A percentile compares a stretch with the other conserved stretches of the same genome.
These are phyloP conservation scores for Lamprologus tigripictilis DNA, from an alignment of 2,113 vertebrate genomes.

Conservation along the genomic window DNA sequence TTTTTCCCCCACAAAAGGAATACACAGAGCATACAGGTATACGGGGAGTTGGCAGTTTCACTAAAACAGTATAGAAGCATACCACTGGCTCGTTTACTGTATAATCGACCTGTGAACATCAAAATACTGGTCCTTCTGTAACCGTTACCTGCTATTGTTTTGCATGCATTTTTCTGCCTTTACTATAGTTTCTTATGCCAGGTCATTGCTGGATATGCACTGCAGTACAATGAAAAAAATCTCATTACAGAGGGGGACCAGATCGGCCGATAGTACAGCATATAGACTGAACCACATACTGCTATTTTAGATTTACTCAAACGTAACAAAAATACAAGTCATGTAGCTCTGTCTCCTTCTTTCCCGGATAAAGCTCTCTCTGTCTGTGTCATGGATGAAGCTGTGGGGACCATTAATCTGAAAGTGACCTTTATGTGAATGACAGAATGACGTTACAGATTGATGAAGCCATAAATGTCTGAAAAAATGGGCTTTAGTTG, in stretches of 20 bases:
- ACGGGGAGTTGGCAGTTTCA: not conserved
- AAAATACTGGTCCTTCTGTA: not conserved
- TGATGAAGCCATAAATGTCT: not conserved
- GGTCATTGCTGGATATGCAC: not conserved
- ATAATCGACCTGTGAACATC: not conserved
- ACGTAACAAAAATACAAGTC: not conserved
- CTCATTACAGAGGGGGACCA: not conserved
- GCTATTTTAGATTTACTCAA: not conserved
- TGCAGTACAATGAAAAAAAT: not conserved
- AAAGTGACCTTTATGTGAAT: not conserved
- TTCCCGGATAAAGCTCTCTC: not conserved
- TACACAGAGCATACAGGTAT: not conserved
- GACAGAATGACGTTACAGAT: not conserved
- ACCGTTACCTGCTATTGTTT: not conserved
- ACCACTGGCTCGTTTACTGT: not conserved
- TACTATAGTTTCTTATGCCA: not conserved
- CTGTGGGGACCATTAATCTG: not conserved
- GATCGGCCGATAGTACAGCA: not conserved
- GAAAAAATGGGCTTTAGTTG: not conserved
- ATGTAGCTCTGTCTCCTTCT: not conserved
- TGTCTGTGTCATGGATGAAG: not conserved
- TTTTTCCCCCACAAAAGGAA: fast-evolving
- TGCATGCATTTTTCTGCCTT: not conserved
- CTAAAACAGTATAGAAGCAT: not conserved
- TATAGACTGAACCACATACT: not conserved